phyloP scores from a whole-genome alignment of 1,140 invertebrate species.

The Caenorhabditis elegans region WBcel235 BX284602.5:4147001-4147500 shows the following conservation, averaged over 20 bases:
- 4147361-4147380: no score
- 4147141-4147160: conserved; percentile 49
- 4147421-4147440: no score
- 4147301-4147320: conserved; percentile 18
- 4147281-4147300: conserved; percentile 4
- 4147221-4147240: background rate
- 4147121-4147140: conserved; percentile 58
- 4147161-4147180: conserved; percentile 39
- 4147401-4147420: no score
- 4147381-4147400: no score
- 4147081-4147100: conserved; percentile 51
- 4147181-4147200: background rate
- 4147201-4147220: no score
- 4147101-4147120: conserved; percentile 58
- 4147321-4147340: background rate
- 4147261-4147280: conserved; percentile 23
- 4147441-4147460: no score
- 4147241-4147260: conserved; percentile 39
- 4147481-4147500: no score
- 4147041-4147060: conserved; percentile 48
- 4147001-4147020: conserved; percentile 27
- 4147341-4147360: no score
- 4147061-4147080: conserved; percentile 56
- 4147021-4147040: background rate
- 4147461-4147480: no score